Base-by-base conservation (phyloP, 2,888 invertebrate species). In the Hybos culiciformis region DNA sequence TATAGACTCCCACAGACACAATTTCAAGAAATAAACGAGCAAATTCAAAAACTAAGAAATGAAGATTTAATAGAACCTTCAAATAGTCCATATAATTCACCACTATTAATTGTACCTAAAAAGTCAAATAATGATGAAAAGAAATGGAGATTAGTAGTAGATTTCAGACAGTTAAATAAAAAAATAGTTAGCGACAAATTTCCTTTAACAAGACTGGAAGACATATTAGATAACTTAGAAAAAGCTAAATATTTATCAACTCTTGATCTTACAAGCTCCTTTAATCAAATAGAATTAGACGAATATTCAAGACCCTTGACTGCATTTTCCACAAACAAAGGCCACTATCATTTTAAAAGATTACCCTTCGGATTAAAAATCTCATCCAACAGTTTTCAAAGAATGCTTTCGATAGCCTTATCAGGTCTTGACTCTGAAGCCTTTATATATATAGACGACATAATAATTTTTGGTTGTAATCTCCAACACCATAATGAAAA, bases 361-460 rank as follows among this genome's bases (percentile, higher is more conserved):
- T 38, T 50, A 36, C 45, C 46, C 11, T 50, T 50, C 31, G 43
- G 38, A 34, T 24, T 47, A 24, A 50, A 51, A 47, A 48, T 46
- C 11, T 50, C 49, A 4, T 42, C 45, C 11, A 47, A 49, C 17
- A 47, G 49, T 15, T 51, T 50, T 19, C 46, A 51, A 43, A 17
- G 48, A 39, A 51, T 49, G 48, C 19, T 49, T 15, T 44, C 48
- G 14, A 48, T 49, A 37, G 51, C 45, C n/a, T 26, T 46, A 31
- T 14, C 34, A 7, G 50, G 44, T 15, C n/a, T 46, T 41, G 39
- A 37, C 17, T 21, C 36, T 11, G 33, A 46, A 33, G 45, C 48
- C n/a, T 52, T 51, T 34, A 34, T 50, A 8, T 54, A 49, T 39
- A 44, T 51, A 8, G 52, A 52, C 34, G 51, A 53, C 34, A 48